phyloP scores from a whole-genome alignment of 2,888 invertebrate genomes.

The Autographa gamma region DNA sequence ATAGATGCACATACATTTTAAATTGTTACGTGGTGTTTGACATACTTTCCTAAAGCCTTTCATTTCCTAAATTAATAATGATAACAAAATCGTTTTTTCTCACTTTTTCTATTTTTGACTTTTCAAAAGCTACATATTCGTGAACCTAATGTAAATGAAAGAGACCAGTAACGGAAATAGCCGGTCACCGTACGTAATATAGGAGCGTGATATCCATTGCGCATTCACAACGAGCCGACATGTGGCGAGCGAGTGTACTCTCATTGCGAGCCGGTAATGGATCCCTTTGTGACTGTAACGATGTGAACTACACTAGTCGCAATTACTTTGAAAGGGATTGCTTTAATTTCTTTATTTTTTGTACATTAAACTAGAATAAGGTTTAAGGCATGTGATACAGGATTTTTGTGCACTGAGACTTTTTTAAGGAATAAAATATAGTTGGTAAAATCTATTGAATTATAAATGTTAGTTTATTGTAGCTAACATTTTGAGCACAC shows the following conservation, averaged over 20 bases:
- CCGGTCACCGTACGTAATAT: neutral
- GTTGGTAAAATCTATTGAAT: too few species aligned
- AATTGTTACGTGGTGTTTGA: too few species aligned
- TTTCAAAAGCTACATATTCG: neutral
- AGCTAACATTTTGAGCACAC: too few species aligned
- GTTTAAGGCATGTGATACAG: too few species aligned
- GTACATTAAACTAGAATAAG: neutral
- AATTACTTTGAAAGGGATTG: neutral
- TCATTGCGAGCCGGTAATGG: slow-evolving; percentile 1
- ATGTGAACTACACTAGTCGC: neutral
- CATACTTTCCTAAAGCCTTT: too few species aligned
- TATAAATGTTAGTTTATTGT: too few species aligned
- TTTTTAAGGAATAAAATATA: too few species aligned
- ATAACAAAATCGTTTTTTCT: too few species aligned
- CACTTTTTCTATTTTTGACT: neutral
- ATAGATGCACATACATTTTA: too few species aligned
- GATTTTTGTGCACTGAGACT: too few species aligned
- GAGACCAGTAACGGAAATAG: neutral
- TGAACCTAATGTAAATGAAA: neutral
- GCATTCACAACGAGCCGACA: neutral
- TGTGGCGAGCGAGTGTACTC: neutral
- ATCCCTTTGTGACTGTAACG: neutral
- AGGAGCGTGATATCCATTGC: neutral
- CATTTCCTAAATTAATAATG: too few species aligned
- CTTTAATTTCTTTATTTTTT: neutral